phyloP scores from a whole-genome alignment of 2,113 vertebrate genomes.

The Cathartes aura region DNA sequence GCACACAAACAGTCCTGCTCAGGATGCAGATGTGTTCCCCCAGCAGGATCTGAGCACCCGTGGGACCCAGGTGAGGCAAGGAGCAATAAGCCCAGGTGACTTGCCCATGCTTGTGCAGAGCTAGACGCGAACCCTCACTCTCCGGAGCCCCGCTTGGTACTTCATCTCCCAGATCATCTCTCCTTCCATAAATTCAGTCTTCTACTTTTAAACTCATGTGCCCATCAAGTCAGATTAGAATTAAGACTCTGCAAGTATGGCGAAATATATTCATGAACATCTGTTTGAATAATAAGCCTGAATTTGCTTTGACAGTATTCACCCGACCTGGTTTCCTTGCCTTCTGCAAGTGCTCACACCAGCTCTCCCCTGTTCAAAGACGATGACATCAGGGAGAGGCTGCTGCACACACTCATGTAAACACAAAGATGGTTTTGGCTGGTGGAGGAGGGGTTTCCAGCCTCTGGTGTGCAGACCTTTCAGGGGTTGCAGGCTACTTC shows the following conservation, averaged over 20 bases:
- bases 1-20: not conserved
- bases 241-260: constrained; percentile 19
- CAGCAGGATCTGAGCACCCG: not conserved
- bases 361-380: not conserved
- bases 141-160: not conserved
- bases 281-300: constrained; percentile 44
- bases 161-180: not conserved
- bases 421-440: not conserved
- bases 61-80: not conserved
- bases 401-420: not conserved
- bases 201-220: not conserved
- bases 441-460: not conserved
- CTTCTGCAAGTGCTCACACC: not conserved
- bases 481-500: not conserved
- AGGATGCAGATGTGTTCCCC: not conserved
- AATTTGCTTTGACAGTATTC: not conserved
- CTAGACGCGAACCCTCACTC: not conserved
- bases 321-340: not conserved
- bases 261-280: constrained; percentile 53
- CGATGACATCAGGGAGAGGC: not conserved
- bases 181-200: not conserved
- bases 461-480: not conserved
- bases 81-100: not conserved
- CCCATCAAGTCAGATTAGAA: constrained; percentile 31
- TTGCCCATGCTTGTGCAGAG: not conserved